Conservation (phyloP, 2,888 invertebrate genomes). For the Nephrocerus scutellatus region DNA sequence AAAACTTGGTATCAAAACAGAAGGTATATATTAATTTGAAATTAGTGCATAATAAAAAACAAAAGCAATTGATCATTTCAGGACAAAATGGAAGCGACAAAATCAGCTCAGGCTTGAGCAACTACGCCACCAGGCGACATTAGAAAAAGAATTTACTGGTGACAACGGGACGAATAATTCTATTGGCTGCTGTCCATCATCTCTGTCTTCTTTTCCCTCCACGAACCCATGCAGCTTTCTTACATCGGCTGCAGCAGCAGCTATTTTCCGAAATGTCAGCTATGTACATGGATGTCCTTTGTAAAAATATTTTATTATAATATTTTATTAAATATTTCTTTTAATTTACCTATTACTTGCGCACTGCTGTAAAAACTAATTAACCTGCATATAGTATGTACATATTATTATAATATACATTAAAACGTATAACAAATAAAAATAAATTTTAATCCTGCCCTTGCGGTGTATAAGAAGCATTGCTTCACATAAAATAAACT, state of each 20-base stretch:
- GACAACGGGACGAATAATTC: slow-evolving; percentile 34
- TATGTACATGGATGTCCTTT: slow-evolving; percentile 67
- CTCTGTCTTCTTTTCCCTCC: slow-evolving; percentile 40
- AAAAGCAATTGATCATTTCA: slow-evolving; percentile 43
- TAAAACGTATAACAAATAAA: too few relatives aligned
- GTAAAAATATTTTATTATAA: too few relatives aligned
- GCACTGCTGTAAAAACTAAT: too few relatives aligned
- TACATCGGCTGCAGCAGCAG: slow-evolving; percentile 58
- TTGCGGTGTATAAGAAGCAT: too few relatives aligned
- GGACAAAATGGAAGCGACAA: slow-evolving; percentile 84
- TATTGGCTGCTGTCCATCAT: slow-evolving; percentile 43
- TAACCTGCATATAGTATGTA: too few relatives aligned
- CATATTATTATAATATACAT: too few relatives aligned
- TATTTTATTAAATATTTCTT: too few relatives aligned
- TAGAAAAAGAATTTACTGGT: slow-evolving; percentile 58
- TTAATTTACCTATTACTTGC: too few relatives aligned
- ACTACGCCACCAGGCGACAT: slow-evolving; percentile 73
- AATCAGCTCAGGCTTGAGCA: slow-evolving; percentile 82
- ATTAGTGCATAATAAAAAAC: not conserved
- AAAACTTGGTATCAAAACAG: slow-evolving; percentile 76
- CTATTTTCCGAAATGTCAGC: slow-evolving; percentile 66
- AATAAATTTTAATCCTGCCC: too few relatives aligned
- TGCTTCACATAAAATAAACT: too few relatives aligned
- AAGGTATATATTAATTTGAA: too few relatives aligned
- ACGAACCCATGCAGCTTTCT: slow-evolving; percentile 56